Conservation (phyloP, 2,888 invertebrate genomes). For the Cylindroiulus punctatus region DNA sequence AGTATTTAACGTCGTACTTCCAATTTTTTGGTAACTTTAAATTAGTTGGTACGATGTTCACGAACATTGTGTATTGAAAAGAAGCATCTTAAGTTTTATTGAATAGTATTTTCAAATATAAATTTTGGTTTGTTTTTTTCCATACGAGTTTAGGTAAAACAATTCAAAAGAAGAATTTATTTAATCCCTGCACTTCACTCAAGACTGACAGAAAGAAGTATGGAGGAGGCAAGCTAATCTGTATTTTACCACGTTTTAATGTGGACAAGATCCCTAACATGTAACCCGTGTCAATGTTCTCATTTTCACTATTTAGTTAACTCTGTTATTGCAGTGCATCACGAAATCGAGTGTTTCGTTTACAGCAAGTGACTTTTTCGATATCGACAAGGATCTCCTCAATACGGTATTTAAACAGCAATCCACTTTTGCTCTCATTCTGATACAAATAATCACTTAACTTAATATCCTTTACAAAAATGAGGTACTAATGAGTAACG, state of each 20-base stretch:
- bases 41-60: too few species aligned
- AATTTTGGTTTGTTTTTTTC: not conserved
- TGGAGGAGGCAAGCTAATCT: not conserved
- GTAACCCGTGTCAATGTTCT: too few species aligned
- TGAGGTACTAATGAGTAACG: not conserved
- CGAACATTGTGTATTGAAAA: too few species aligned
- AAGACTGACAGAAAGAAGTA: not conserved
- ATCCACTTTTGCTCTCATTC: not conserved
- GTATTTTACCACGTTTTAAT: too few species aligned
- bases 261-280: too few species aligned
- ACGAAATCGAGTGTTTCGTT: conserved; percentile 32
- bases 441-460: not conserved
- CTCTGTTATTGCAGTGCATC: not conserved
- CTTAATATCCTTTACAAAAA: not conserved
- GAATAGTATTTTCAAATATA: too few species aligned
- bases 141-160: not conserved
- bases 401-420: conserved; percentile 6
- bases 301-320: not conserved
- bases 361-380: not conserved
- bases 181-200: conserved; percentile 35
- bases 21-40: too few species aligned
- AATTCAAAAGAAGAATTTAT: not conserved
- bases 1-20: too few species aligned
- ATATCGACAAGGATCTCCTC: not conserved
- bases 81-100: too few species aligned